Percentiles rank a stretch among this genome's conserved stretches.
These are phyloP conservation scores for Dicrurus megarhynchus DNA, from an alignment of 2,113 vertebrate species.

Conservation along the genomic window DNA sequence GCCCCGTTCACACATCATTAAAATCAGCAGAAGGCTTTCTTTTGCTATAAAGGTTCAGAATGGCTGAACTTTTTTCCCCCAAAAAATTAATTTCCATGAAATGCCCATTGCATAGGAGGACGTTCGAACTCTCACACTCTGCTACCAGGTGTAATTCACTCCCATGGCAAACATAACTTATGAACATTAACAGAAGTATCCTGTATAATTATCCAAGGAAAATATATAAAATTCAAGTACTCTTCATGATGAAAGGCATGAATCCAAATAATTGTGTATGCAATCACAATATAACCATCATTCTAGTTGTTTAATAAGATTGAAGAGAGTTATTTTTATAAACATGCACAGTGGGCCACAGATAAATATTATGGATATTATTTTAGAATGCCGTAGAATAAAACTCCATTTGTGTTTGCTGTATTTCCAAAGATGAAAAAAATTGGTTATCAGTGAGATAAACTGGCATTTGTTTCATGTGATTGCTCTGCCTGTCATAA, in stretches of 20 bases:
- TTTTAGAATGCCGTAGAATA: conserved; percentile 1
- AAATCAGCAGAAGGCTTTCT: background rate
- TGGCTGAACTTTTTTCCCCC: background rate
- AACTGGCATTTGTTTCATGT: conserved; percentile 1
- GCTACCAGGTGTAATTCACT: background rate
- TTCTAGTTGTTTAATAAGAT: conserved; percentile 1
- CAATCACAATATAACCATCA: conserved; percentile 2
- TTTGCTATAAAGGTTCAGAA: background rate
- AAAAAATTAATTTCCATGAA: background rate
- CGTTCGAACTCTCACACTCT: background rate
- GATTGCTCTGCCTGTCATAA: background rate
- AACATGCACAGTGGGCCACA: background rate
- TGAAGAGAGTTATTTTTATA: background rate
- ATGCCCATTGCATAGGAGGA: background rate
- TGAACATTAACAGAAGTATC: background rate
- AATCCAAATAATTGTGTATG: conserved; percentile 2
- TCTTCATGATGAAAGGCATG: background rate
- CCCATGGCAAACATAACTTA: background rate
- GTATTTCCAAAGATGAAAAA: conserved; percentile 29
- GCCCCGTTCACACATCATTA: background rate
- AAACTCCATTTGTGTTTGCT: conserved; percentile 10
- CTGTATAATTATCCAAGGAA: background rate
- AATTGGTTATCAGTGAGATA: conserved; percentile 15
- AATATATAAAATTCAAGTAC: background rate
- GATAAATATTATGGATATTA: background rate